A percentile compares a stretch with the other conserved stretches of the same genome.
Conservation (phyloP, 1,140 invertebrate genomes). For the Ceratina japonica region DNA sequence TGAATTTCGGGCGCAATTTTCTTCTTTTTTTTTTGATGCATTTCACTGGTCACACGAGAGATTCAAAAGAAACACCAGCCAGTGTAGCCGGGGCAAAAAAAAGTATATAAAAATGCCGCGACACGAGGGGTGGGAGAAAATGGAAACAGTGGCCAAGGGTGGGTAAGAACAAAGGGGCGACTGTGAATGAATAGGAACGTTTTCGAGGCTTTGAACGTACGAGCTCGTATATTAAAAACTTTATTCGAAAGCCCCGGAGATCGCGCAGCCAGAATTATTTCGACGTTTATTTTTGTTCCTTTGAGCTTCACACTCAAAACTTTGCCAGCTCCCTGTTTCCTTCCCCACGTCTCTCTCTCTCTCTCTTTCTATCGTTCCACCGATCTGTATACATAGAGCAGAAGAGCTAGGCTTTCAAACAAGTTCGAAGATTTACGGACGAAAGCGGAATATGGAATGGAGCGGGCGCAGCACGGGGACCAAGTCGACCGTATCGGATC, state of each 20-base stretch:
- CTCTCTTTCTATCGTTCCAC: background rate
- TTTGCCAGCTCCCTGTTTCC: background rate
- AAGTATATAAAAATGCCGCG: background rate
- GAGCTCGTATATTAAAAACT: slow-evolving; percentile 57
- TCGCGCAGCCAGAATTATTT: slow-evolving; percentile 50
- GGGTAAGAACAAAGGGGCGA: slow-evolving; percentile 49
- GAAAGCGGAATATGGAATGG: slow-evolving; percentile 42
- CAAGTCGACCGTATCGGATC: slow-evolving; percentile 43
- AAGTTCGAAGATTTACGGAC: slow-evolving; percentile 51
- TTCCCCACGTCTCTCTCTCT: background rate
- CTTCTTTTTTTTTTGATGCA: slow-evolving; percentile 57
- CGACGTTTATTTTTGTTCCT: slow-evolving; percentile 53
- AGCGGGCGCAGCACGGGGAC: slow-evolving; percentile 3
- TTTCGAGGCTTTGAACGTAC: slow-evolving; percentile 43
- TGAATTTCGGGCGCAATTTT: slow-evolving; percentile 35
- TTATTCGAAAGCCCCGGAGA: slow-evolving; percentile 46
- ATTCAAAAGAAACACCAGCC: background rate
- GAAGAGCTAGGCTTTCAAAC: slow-evolving; percentile 26
- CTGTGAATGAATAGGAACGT: slow-evolving; percentile 56
- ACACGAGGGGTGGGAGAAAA: background rate
- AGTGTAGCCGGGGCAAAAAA: background rate
- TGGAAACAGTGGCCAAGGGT: slow-evolving; percentile 32
- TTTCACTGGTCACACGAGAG: background rate
- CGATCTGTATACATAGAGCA: background rate
- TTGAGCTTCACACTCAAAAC: slow-evolving; percentile 49